Percentiles rank a stretch among this genome's conserved stretches.
These are phyloP conservation scores for Lochmaea capreae DNA, from an alignment of 2,888 invertebrate species.

Conservation along the genomic window DNA sequence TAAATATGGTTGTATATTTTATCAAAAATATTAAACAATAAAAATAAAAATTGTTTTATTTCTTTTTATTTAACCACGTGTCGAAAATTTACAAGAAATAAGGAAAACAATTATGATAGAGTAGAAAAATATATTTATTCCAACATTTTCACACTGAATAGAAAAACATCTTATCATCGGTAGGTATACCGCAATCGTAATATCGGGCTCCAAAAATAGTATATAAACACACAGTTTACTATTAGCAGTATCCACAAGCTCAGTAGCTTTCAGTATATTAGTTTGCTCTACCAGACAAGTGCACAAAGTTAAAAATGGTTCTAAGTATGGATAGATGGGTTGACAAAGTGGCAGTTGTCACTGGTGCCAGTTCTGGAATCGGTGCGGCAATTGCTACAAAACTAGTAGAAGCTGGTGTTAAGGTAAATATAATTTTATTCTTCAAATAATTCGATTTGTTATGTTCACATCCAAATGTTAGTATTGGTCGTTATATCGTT, in stretches of 20 bases:
- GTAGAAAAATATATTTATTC: neutral
- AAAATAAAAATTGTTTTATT: neutral
- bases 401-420: slow-evolving; percentile 67
- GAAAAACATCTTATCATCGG: neutral
- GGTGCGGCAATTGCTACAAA: slow-evolving; percentile 67
- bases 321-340: slow-evolving; percentile 70
- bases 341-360: slow-evolving; percentile 73
- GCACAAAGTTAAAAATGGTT: slow-evolving; percentile 40
- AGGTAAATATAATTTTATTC: slow-evolving; percentile 59
- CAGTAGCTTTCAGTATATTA: neutral
- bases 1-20: too few relatives aligned
- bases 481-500: too few relatives aligned
- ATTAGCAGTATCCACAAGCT: neutral
- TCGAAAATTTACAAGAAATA: neutral
- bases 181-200: neutral
- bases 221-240: neutral
- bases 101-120: neutral
- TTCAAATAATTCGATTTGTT: neutral
- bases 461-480: too few relatives aligned
- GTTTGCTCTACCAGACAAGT: neutral
- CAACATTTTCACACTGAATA: neutral
- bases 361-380: slow-evolving; percentile 74
- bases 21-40: neutral
- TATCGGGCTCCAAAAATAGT: neutral
- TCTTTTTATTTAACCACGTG: too few relatives aligned